Percentiles rank a stretch among this genome's conserved stretches.
phyloP scores from a whole-genome alignment of 2,888 invertebrate genomes.

The Brachypalpus laphriformis region DNA sequence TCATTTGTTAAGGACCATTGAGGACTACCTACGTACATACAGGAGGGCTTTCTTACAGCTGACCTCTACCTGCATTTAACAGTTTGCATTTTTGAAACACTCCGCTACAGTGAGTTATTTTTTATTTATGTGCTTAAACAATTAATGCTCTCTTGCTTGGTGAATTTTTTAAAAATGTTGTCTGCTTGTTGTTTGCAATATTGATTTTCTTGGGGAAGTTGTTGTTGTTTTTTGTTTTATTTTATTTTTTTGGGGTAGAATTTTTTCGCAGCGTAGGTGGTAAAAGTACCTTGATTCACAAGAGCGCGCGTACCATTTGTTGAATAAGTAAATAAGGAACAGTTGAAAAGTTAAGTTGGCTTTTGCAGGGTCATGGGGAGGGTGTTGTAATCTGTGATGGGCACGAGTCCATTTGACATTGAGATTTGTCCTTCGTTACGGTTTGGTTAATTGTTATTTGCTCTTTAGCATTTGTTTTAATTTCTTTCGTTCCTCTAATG shows the following conservation, averaged over 20 bases:
- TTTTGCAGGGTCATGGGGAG: background rate
- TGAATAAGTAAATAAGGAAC: slow-evolving; percentile 34
- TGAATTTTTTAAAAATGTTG: background rate
- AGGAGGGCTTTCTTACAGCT: background rate
- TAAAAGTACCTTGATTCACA: background rate
- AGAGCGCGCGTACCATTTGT: slow-evolving; percentile 19
- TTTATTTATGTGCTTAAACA: background rate
- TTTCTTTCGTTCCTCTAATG: background rate
- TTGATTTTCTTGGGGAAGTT: slow-evolving; percentile 32
- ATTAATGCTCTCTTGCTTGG: background rate
- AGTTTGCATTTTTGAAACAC: slow-evolving; percentile 40
- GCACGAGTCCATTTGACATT: slow-evolving; percentile 60
- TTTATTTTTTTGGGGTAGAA: background rate
- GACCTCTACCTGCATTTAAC: slow-evolving; percentile 46
- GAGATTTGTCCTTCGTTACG: slow-evolving; percentile 52
- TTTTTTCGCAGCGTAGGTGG: background rate
- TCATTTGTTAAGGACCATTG: slow-evolving; percentile 7
- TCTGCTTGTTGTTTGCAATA: background rate
- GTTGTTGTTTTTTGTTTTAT: background rate
- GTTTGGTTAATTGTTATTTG: slow-evolving; percentile 28
- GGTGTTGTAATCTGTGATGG: background rate
- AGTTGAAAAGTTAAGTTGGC: background rate
- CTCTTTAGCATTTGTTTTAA: background rate
- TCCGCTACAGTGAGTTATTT: slow-evolving; percentile 33
- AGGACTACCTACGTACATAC: background rate